These are phyloP conservation scores for Achatina immaculata DNA, from an alignment of 1,140 invertebrate genomes.

Conservation along the genomic window DNA sequence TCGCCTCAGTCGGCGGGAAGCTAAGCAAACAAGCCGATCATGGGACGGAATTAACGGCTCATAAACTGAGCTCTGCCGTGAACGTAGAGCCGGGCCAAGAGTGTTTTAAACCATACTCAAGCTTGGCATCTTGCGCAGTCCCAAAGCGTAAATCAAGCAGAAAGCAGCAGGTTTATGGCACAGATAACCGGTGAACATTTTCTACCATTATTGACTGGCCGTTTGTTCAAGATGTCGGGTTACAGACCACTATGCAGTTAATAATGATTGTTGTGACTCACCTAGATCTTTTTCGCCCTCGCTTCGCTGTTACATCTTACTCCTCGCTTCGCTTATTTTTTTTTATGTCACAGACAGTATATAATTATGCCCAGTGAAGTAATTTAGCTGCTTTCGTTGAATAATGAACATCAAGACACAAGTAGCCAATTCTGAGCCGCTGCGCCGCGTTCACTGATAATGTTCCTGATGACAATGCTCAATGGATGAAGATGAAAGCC, in stretches of 20 bases:
- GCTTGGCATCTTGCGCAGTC: neutral
- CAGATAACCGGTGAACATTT: neutral
- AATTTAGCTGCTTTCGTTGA: too few relatives aligned
- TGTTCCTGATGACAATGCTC: too few relatives aligned
- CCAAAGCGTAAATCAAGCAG: neutral
- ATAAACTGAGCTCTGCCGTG: neutral
- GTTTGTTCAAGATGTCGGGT: neutral
- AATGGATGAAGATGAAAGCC: too few relatives aligned
- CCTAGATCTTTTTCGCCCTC: too few relatives aligned
- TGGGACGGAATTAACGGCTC: slow-evolving; percentile 18
- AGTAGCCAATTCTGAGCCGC: too few relatives aligned
- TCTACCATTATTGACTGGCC: neutral
- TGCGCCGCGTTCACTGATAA: too few relatives aligned
- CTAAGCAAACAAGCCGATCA: slow-evolving; percentile 19
- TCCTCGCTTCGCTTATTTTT: too few relatives aligned
- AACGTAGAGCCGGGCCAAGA: neutral
- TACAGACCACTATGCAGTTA: neutral
- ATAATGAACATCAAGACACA: too few relatives aligned
- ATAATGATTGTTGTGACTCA: neutral
- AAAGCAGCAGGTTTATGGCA: neutral
- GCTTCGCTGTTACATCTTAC: too few relatives aligned
- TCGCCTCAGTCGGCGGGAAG: neutral
- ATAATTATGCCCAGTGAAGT: too few relatives aligned
- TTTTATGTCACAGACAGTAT: too few relatives aligned
- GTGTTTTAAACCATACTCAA: neutral